phyloP scores from a whole-genome alignment of 2,113 vertebrate genomes.

The Trichomycterus rosablanca region DNA sequence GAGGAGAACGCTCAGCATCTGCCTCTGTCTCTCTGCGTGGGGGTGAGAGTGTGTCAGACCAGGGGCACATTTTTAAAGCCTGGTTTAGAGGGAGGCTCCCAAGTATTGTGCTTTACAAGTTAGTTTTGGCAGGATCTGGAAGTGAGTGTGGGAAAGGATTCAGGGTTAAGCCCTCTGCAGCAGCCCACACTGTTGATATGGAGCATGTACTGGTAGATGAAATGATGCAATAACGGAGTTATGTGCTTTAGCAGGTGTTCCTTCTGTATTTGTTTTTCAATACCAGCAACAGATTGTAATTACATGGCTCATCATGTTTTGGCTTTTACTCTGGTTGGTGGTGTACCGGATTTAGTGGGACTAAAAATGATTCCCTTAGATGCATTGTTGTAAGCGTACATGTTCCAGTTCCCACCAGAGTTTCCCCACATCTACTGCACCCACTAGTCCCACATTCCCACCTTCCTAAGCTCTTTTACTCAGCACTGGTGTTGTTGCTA shows the following conservation, averaged over 20 bases:
- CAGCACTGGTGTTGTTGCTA: too few species aligned
- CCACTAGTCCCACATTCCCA: too few species aligned
- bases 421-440: too few species aligned
- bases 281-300: neutral
- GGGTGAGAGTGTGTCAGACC: conserved; percentile 26
- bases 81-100: conserved; percentile 35
- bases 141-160: conserved; percentile 50
- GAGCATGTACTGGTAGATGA: conserved; percentile 4
- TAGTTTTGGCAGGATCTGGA: conserved; percentile 37
- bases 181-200: conserved; percentile 11
- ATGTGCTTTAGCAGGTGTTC: conserved; percentile 10
- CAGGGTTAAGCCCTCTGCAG: conserved; percentile 34
- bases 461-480: too few species aligned
- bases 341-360: neutral
- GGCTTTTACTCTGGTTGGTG: neutral
- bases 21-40: conserved; percentile 41
- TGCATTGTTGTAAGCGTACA: neutral
- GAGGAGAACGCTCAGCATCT: conserved; percentile 49
- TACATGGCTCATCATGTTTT: neutral
- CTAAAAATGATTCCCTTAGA: neutral
- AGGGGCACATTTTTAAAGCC: conserved; percentile 39
- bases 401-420: too few species aligned
- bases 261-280: neutral
- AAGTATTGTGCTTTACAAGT: conserved; percentile 45
- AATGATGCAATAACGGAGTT: conserved; percentile 14